Base-by-base conservation (phyloP, 2,113 vertebrate genomes). In the Miniopterus natalensis region DNA sequence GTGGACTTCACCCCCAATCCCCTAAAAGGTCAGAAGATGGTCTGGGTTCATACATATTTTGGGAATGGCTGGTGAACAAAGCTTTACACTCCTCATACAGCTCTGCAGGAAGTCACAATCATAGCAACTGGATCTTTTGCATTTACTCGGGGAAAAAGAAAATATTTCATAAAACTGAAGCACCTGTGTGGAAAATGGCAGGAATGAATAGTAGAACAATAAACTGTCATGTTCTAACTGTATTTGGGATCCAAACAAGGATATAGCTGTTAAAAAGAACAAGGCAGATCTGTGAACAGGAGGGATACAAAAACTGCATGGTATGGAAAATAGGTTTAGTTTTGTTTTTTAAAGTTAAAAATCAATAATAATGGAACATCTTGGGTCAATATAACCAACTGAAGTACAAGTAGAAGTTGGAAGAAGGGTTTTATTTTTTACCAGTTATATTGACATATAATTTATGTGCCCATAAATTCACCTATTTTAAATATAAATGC, bases 91-190 rank as follows among this genome's bases (percentile, higher is more conserved):
- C 84, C 80, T 87, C 63, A 51, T 6, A 27, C 31, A 18, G 23
- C n/a, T 55, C 40, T 68, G 47, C 10, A 53, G 88, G 79, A 80
- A 55, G 36, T n/a, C 45, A 36, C 40, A 47, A 1, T 47, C 31
- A 40, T 0, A 36, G 27, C n/a, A 49, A 23, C 23, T 15, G 8
- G 20, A 49, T 47, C 51, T 88, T 53, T 73, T 57, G 57, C 31
- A 25, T 1, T 55, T 47, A 61, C 70, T 21, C 23, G 15, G 57
- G 20, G 59, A 25, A 75, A 57, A 84, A 81, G 6, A 68, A 83
- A 88, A 31, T 51, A 51, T 53, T 78, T 85, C 55, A 36, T 83
- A 71, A 85, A 81, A 91, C 57, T 57, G 68, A 85, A 95, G 83
- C 40, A 55, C n/a, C 55, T 83, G 25, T 81, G 55, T 94, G 83